A percentile compares a stretch with the other conserved stretches of the same genome.
These are phyloP conservation scores for Eulemur albifrons DNA, from an alignment of 2,797 vertebrate species.

Conservation along the genomic window DNA sequence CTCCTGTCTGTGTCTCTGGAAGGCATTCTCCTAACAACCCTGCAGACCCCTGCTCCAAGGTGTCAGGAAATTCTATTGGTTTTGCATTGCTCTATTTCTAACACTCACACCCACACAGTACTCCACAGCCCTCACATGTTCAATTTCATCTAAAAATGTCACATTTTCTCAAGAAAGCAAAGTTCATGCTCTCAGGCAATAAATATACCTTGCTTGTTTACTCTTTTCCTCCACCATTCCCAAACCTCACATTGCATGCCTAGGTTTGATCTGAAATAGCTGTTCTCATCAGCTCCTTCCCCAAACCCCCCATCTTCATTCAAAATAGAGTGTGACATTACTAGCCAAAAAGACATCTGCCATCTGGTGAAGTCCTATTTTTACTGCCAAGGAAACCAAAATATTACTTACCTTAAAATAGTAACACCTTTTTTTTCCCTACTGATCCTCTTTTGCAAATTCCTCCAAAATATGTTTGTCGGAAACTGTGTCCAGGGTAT, in stretches of 20 bases:
- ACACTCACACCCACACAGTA: not conserved
- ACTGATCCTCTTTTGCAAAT: not conserved
- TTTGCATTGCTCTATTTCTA: not conserved
- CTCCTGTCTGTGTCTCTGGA: not conserved
- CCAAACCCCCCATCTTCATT: not conserved
- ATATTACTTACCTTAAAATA: slow-evolving; percentile 61
- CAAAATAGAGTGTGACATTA: not conserved
- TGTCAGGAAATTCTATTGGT: not conserved
- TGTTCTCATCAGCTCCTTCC: not conserved
- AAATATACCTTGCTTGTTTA: slow-evolving; percentile 22
- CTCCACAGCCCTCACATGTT: not conserved
- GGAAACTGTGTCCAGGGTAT: not conserved
- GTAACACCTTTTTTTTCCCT: not conserved
- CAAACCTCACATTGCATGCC: not conserved
- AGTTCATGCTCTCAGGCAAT: not conserved
- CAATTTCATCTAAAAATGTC: not conserved
- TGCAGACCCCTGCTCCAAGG: not conserved
- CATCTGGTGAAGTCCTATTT: slow-evolving; percentile 53
- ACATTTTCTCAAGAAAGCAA: slow-evolving; percentile 45
- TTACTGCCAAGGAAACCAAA: slow-evolving; percentile 48
- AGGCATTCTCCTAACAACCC: not conserved
- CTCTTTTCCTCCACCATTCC: not conserved
- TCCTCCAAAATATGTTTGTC: not conserved
- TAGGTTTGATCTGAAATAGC: not conserved
- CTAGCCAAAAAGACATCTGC: slow-evolving; percentile 40